A percentile compares a stretch with the other conserved stretches of the same genome.
These are phyloP conservation scores for Lichenostomus cassidix DNA, from an alignment of 2,113 vertebrate genomes.

Conservation along the genomic window DNA sequence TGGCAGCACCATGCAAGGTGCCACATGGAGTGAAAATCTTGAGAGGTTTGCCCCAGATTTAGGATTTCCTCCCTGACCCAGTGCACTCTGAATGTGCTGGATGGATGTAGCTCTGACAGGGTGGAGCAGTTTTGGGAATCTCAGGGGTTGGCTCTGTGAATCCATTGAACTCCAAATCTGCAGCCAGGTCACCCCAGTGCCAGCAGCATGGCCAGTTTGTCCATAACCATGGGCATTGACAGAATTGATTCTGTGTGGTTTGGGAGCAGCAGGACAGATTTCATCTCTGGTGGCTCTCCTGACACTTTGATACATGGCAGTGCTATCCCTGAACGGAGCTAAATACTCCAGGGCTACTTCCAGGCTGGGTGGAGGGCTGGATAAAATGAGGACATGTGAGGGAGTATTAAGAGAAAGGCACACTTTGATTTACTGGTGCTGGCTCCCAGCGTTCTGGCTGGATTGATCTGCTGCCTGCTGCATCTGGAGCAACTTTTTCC, in stretches of 20 bases:
- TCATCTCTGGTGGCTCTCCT: conserved; percentile 67
- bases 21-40: not conserved
- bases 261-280: conserved; percentile 60
- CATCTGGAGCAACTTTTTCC: conserved; percentile 53
- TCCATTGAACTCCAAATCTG: fast-evolving
- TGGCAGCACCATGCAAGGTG: fast-evolving
- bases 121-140: not conserved
- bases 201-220: not conserved
- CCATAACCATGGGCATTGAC: not conserved
- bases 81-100: not conserved
- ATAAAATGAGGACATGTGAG: conserved; percentile 50
- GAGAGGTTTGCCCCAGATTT: not conserved
- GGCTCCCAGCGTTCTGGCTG: conserved; percentile 57
- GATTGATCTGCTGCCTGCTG: conserved; percentile 73
- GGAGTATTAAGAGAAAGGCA: conserved; percentile 64
- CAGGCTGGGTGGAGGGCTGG: conserved; percentile 58
- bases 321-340: conserved; percentile 66
- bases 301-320: conserved; percentile 73
- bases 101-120: fast-evolving
- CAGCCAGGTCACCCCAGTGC: not conserved
- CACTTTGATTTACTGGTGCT: conserved; percentile 72
- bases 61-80: fast-evolving
- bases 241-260: not conserved
- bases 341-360: conserved; percentile 67
- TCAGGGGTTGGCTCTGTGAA: not conserved